Evolutionary conservation across 1,140 invertebrate genomes (phyloP).

Genomic region (Arctopsyche grandis): DNA sequence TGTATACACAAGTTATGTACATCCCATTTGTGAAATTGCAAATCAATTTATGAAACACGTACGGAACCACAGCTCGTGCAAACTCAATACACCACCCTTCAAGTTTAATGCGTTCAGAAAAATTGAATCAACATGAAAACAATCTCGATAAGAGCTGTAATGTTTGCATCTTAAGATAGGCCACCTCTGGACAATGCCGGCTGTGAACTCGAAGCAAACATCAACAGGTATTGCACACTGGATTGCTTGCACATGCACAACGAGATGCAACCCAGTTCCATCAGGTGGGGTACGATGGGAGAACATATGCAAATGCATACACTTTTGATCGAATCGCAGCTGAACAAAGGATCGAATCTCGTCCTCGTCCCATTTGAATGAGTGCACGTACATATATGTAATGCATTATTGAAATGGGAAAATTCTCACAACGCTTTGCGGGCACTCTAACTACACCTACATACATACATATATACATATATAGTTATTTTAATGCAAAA

Average conservation of each 20-base stretch:
- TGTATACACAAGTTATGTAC: too few relatives aligned
- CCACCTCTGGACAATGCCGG: too few relatives aligned
- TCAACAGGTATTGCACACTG: not conserved
- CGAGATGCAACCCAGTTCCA: not conserved
- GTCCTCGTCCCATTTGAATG: constrained; percentile 21
- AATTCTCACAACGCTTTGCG: not conserved
- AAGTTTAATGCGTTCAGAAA: too few relatives aligned
- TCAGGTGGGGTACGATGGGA: not conserved
- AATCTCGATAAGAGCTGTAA: too few relatives aligned
- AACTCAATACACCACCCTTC: too few relatives aligned
- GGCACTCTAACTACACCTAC: not conserved
- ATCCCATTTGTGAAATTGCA: too few relatives aligned
- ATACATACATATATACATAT: not conserved
- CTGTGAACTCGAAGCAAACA: not conserved
- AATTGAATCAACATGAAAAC: too few relatives aligned
- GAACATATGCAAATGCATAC: not conserved
- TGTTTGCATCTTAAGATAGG: too few relatives aligned
- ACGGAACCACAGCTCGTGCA: too few relatives aligned
- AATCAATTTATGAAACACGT: too few relatives aligned
- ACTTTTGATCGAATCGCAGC: constrained; percentile 24
- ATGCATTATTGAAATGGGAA: constrained; percentile 3
- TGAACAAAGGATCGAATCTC: constrained; percentile 26
- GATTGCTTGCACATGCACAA: not conserved
- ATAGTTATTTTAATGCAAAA: not conserved
- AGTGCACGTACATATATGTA: not conserved